Evolutionary conservation across 2,797 vertebrate species (phyloP).

Genomic region (Pristis pectinata): DNA sequence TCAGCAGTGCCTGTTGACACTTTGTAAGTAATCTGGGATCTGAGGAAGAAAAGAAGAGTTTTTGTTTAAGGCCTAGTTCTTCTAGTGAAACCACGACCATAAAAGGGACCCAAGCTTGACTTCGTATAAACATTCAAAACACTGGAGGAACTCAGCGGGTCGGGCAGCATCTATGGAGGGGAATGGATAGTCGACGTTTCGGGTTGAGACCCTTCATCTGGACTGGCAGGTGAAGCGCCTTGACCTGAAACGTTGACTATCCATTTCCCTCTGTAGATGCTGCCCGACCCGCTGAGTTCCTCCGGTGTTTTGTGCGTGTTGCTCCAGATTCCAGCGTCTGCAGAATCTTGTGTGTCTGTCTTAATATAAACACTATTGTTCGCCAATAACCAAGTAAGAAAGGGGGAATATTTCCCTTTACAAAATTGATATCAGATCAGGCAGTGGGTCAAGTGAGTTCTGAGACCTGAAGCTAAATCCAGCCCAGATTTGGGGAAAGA

Average conservation of each 20-base stretch:
- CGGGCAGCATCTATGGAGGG: too few species aligned
- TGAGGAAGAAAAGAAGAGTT: not conserved
- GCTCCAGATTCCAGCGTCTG: too few species aligned
- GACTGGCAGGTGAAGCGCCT: too few species aligned
- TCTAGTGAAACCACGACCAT: not conserved
- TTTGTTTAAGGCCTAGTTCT: not conserved
- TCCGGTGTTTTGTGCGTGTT: too few species aligned
- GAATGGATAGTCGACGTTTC: too few species aligned
- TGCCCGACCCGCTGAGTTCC: too few species aligned
- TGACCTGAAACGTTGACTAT: too few species aligned
- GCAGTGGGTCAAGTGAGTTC: not conserved
- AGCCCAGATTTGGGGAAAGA: not conserved
- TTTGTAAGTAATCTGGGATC: slow-evolving; percentile 62
- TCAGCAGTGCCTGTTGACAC: slow-evolving; percentile 74
- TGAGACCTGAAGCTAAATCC: not conserved
- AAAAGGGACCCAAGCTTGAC: not conserved
- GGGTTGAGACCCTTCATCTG: too few species aligned
- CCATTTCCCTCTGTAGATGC: too few species aligned
- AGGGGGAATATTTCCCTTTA: not conserved
- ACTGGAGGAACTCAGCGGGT: too few species aligned
- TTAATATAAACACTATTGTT: not conserved
- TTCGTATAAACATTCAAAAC: too few species aligned
- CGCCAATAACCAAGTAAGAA: not conserved
- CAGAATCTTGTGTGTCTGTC: too few species aligned
- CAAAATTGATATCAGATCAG: not conserved